phyloP scores from a whole-genome alignment of 1,140 invertebrate genomes.

The Eriocheir sinensis region DNA sequence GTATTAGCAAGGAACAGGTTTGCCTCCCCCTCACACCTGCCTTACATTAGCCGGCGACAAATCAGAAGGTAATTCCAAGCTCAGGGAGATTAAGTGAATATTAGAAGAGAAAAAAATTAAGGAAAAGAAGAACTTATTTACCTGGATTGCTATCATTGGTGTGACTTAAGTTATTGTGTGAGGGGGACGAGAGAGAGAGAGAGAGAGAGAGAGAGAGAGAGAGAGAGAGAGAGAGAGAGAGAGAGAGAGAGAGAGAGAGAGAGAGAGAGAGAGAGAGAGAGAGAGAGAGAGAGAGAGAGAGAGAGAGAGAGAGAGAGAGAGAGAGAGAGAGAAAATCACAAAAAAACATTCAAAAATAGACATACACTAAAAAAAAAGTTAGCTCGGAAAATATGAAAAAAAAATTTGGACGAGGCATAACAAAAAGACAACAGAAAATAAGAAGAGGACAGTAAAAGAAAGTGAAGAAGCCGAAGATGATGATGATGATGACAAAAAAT shows the following conservation, averaged over 20 bases:
- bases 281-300: constrained; percentile 2
- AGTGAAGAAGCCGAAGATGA: no score
- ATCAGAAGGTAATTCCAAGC: background rate
- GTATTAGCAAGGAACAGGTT: background rate
- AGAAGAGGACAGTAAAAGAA: no score
- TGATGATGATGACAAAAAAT: no score
- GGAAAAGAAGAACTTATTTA: no score
- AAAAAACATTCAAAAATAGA: no score
- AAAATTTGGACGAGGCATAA: no score
- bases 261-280: background rate
- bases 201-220: background rate
- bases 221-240: constrained; percentile 8
- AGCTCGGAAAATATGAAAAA: no score
- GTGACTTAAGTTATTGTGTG: no score
- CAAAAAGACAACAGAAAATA: no score
- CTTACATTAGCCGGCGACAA: background rate
- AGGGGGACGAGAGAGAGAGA: no score
- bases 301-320: constrained; percentile 4
- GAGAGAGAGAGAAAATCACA: background rate
- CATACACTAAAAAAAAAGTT: no score
- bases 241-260: constrained; percentile 4
- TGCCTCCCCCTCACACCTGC: background rate
- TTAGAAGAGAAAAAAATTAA: background rate
- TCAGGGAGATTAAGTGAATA: background rate
- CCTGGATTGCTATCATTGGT: no score